Evolutionary conservation across 2,888 invertebrate species (phyloP).

Genomic region (Bruchidius siliquastri): DNA sequence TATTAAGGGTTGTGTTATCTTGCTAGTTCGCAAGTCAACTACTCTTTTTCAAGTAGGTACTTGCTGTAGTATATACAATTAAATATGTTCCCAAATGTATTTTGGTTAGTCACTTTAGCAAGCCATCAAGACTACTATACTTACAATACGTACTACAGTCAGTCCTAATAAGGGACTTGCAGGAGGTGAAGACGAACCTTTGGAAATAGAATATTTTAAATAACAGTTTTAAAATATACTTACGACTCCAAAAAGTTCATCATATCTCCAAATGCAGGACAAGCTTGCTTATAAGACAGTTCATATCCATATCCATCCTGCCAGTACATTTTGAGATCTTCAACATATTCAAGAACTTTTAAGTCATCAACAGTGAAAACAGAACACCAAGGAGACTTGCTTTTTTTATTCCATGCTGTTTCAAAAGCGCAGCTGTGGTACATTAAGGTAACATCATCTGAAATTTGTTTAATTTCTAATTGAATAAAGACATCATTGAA

Average conservation of each 20-base stretch:
- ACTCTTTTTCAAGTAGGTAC: too few relatives aligned
- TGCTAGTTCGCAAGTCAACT: too few relatives aligned
- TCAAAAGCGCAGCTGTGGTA: constrained; percentile 76
- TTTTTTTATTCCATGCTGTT: constrained; percentile 67
- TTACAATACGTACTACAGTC: too few relatives aligned
- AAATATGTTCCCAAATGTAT: too few relatives aligned
- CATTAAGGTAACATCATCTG: constrained; percentile 61
- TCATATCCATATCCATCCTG: constrained; percentile 75
- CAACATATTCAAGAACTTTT: constrained; percentile 65
- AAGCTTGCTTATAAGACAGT: constrained; percentile 71
- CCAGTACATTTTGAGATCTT: constrained; percentile 78
- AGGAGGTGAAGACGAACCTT: too few relatives aligned
- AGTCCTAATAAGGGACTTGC: neutral
- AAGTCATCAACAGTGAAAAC: constrained; percentile 61
- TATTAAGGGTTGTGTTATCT: too few relatives aligned
- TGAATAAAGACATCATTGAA: neutral
- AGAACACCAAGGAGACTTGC: constrained; percentile 74
- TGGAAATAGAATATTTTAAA: too few relatives aligned
- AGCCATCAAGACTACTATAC: too few relatives aligned
- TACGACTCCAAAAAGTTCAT: constrained; percentile 63
- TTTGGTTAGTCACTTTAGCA: too few relatives aligned
- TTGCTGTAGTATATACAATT: too few relatives aligned
- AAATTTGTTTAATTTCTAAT: constrained; percentile 24
- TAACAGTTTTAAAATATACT: constrained; percentile 19
- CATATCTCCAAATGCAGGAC: constrained; percentile 67